Base-by-base conservation (phyloP, 2,797 vertebrate species). In the Schizopygopsis malacanthus region DNA sequence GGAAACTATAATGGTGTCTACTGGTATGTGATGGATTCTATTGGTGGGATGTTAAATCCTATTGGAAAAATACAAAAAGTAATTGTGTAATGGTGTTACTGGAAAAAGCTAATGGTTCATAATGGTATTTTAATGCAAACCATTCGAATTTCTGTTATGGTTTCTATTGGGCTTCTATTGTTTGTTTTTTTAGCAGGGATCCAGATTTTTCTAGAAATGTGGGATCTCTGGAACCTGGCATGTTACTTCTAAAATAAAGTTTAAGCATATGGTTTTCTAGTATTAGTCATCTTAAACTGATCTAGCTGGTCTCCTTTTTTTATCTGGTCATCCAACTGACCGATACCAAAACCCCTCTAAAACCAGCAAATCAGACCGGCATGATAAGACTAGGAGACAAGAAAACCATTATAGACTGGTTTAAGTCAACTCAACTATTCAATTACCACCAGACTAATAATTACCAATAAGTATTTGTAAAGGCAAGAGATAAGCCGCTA, bases 391-490 rank as follows among this genome's bases (percentile, higher is more conserved):
- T 10, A 45, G 39, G n/a, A 28, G 37, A 25, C 0, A 3, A 37
- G 28, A 37, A 22, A 39, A 22, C n/a, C 6, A 69, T 65, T 63
- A 22, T 50, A 65, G 41, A 67, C 25, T 33, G 43, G 18, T 67
- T 37, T 67, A 22, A 37, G 16, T 43, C 56, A 41, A 43, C 41
- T 28, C 11, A 65, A 39, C 76, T 59, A 81, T 79, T 72, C 63
- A 81, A 67, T 89, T 83, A 85, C 37, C 41, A 39, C 43, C 16
- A 6, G 54, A 65, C 63, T 81, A 85, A 77, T 85, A 82, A 84
- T 65, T 71, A 43, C 79, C n/a, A 56, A 52, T 15, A 77, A 73
- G 81, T 81, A 86, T 87, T 84, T 86, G 86, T 86, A 85, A 83
- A 84, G 72, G 56, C 76, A 72, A 72, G 61, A 79, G 54, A 83